phyloP scores from a whole-genome alignment of 23 tunicate species.

The Styela clava region DNA sequence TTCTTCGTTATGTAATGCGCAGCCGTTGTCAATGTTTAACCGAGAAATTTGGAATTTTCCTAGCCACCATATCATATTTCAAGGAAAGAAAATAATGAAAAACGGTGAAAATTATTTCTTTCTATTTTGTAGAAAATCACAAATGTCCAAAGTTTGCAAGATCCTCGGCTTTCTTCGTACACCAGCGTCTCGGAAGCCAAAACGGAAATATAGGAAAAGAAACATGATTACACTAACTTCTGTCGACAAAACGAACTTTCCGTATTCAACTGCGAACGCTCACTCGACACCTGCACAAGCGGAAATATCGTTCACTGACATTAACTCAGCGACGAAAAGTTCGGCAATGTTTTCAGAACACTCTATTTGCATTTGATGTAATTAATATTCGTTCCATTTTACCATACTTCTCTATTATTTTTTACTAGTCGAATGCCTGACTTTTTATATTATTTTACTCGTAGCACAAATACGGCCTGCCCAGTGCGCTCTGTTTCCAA shows the following conservation, averaged over 20 bases:
- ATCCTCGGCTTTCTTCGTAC: slow-evolving; percentile 2
- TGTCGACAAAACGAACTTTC: background rate
- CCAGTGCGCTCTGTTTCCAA: too few relatives aligned
- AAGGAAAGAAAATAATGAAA: too few relatives aligned
- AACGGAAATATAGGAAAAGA: background rate
- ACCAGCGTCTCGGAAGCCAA: background rate
- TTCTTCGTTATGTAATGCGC: too few relatives aligned
- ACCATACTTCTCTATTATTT: too few relatives aligned
- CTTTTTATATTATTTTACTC: too few relatives aligned
- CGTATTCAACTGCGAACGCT: background rate
- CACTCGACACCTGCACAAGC: background rate
- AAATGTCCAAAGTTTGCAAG: slow-evolving; percentile 19
- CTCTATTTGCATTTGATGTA: background rate
- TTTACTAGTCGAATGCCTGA: too few relatives aligned
- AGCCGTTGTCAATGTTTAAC: too few relatives aligned
- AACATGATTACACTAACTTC: background rate
- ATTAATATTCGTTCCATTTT: too few relatives aligned
- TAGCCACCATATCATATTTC: too few relatives aligned
- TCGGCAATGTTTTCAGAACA: background rate
- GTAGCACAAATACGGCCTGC: too few relatives aligned
- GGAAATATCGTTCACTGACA: background rate
- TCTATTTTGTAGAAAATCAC: background rate
- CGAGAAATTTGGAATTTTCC: too few relatives aligned
- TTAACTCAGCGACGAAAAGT: background rate
- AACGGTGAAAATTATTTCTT: too few relatives aligned